phyloP scores from a whole-genome alignment of 2,797 vertebrate species.

The Poecilia wingei region DNA sequence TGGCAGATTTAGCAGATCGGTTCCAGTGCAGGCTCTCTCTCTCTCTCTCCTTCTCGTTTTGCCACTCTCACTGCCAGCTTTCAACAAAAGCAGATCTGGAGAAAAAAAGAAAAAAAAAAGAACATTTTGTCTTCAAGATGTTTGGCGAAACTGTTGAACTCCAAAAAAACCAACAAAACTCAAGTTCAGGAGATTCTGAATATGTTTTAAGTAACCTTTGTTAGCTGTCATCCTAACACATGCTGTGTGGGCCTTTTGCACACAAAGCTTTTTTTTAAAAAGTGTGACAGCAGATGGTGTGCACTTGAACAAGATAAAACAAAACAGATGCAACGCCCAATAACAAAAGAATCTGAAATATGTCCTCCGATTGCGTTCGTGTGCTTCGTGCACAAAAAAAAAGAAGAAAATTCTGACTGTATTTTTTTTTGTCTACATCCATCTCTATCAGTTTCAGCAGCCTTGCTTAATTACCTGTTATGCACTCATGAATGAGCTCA shows the following conservation, averaged over 20 bases:
- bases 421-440: constrained; percentile 6
- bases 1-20: background rate
- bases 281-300: constrained; percentile 15
- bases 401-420: background rate
- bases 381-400: background rate
- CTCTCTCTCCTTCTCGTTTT: constrained; percentile 34
- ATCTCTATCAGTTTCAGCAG: constrained; percentile 25
- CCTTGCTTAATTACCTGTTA: constrained; percentile 20
- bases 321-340: constrained; percentile 8
- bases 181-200: constrained; percentile 6
- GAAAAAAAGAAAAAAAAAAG: constrained; percentile 6
- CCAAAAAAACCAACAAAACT: background rate
- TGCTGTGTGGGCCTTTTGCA: constrained; percentile 14
- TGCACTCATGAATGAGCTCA: constrained; percentile 34
- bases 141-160: constrained; percentile 10
- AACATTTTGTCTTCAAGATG: constrained; percentile 49
- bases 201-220: constrained; percentile 3
- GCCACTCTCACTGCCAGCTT: constrained; percentile 24
- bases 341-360: background rate
- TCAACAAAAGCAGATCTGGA: constrained; percentile 18
- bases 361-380: background rate
- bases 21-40: background rate
- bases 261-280: background rate
- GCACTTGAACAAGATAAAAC: background rate
- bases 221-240: constrained; percentile 6